Conservation (phyloP, 2,113 vertebrate species). For the Andinoacara biseriatus region DNA sequence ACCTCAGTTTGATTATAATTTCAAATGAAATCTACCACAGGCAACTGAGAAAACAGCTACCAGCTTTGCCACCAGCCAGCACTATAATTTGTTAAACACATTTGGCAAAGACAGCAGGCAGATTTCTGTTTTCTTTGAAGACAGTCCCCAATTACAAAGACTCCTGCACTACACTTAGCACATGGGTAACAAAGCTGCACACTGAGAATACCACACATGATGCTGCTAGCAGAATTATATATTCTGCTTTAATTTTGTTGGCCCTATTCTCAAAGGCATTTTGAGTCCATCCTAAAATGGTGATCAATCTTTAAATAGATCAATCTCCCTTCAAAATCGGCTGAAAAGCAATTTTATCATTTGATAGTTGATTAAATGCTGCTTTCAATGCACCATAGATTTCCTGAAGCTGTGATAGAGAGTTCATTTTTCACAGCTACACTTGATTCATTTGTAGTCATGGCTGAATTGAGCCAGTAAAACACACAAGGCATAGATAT, state of each 20-base stretch:
- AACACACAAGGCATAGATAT: background rate
- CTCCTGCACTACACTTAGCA: background rate
- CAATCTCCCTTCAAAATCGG: background rate
- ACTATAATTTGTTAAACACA: conserved; percentile 7
- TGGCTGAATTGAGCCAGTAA: conserved; percentile 15
- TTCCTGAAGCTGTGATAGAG: conserved; percentile 23
- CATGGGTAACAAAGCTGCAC: background rate
- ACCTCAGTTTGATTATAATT: conserved; percentile 46
- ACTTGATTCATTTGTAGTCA: conserved; percentile 34
- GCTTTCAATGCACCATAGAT: conserved; percentile 28
- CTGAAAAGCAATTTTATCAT: conserved; percentile 35
- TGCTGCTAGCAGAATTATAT: background rate
- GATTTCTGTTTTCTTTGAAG: conserved; percentile 37
- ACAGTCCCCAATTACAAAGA: conserved; percentile 25
- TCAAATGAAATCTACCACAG: conserved; percentile 47
- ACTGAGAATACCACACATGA: background rate
- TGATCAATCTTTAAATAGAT: conserved; percentile 17
- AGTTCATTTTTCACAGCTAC: conserved; percentile 58
- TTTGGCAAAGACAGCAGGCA: conserved; percentile 19
- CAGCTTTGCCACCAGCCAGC: conserved; percentile 47
- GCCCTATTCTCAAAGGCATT: background rate
- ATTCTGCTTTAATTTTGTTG: background rate
- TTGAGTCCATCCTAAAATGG: background rate
- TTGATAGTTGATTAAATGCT: conserved; percentile 56
- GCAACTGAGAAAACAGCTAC: conserved; percentile 47